Conservation (phyloP, 2,113 vertebrate genomes). For the Cisticola juncidis region DNA sequence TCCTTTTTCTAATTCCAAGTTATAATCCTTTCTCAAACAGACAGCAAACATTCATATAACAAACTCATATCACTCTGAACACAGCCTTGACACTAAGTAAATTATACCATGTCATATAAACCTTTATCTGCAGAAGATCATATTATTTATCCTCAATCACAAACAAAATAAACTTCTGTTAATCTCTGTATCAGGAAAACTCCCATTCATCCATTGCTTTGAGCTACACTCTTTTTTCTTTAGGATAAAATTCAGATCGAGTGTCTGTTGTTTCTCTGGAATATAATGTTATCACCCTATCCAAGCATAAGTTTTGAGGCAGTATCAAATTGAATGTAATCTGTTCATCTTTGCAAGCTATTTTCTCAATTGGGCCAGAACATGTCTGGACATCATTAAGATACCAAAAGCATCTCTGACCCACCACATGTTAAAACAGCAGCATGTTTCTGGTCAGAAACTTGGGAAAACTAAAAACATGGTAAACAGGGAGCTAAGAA, state of each 20-base stretch:
- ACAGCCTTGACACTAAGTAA: not conserved
- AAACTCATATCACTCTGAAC: not conserved
- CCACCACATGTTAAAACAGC: not conserved
- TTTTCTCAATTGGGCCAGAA: not conserved
- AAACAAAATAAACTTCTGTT: not conserved
- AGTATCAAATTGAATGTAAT: not conserved
- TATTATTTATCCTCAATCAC: not conserved
- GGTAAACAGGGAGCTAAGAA: not conserved
- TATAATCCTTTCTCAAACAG: not conserved
- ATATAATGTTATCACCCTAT: not conserved
- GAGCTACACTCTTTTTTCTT: not conserved
- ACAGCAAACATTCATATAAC: not conserved
- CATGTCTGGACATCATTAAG: not conserved
- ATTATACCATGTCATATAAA: not conserved
- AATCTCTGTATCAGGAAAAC: not conserved
- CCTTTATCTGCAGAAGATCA: not conserved
- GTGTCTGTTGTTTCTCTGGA: not conserved
- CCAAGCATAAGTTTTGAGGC: not conserved
- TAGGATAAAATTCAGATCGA: not conserved
- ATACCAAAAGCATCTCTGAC: not conserved
- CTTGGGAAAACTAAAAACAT: not conserved
- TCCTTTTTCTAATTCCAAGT: not conserved
- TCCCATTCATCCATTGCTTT: not conserved
- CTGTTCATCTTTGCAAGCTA: not conserved
- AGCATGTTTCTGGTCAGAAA: not conserved